Evolutionary conservation across 1,140 invertebrate species (phyloP).

Genomic region (Magallana ariakensis): DNA sequence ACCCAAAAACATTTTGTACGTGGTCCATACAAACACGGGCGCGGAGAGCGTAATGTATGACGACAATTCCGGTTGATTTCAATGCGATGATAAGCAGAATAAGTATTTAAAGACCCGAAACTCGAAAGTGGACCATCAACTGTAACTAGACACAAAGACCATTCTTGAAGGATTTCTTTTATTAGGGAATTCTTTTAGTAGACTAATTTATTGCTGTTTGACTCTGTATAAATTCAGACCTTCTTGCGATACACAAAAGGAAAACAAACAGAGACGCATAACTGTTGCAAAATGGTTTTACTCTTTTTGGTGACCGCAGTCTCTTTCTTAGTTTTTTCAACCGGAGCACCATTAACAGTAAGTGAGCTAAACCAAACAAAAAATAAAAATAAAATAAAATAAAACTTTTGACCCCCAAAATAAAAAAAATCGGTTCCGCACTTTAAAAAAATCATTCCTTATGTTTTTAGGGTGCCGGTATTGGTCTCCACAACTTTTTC

Average conservation of each 20-base stretch:
- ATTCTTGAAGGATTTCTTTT: not conserved
- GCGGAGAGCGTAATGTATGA: conserved; percentile 21
- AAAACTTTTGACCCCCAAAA: not conserved
- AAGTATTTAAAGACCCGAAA: conserved; percentile 17
- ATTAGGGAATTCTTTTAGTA: not conserved
- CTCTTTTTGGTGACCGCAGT: not conserved
- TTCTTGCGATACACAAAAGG: not conserved
- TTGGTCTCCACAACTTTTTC: conserved; percentile 19
- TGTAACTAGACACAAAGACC: not conserved
- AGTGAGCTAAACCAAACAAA: not conserved
- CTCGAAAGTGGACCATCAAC: not conserved
- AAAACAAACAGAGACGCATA: not conserved
- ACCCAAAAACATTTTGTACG: conserved; percentile 12
- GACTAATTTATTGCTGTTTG: not conserved
- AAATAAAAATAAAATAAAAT: not conserved
- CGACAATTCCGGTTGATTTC: not conserved
- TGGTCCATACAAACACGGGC: not conserved
- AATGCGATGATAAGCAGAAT: not conserved
- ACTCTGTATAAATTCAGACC: not conserved
- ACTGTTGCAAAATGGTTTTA: not conserved
- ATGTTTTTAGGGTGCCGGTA: not conserved
- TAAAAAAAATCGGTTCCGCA: not conserved
- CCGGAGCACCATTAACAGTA: not conserved
- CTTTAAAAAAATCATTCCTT: not conserved
- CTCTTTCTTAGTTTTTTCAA: not conserved